Base-by-base conservation (phyloP, 1,140 invertebrate genomes). In the Drosophila guanche region DNA sequence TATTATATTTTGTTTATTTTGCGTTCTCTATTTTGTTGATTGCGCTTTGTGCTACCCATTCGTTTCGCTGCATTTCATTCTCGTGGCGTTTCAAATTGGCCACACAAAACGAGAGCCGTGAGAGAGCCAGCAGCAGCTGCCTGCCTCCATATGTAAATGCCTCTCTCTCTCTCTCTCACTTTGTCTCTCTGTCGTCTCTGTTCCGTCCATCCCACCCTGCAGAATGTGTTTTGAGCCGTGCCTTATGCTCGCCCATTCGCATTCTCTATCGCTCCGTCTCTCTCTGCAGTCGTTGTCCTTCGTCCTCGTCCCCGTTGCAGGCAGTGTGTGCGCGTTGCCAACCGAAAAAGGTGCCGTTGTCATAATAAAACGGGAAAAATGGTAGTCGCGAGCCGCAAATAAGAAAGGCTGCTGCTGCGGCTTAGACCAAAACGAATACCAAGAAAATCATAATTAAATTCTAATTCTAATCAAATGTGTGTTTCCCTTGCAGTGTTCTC, bases 21-120 rank as follows among this genome's bases (percentile, higher is more conserved):
- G 67, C 60, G 45, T 78, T 80, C 72, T 76, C 66, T 69, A 80
- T 84, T 85, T 79, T 85, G 62, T 84, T 85, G 83, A 63, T 58
- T 65, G 70, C 70, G 57, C 65, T 86, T 81, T 85, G 73, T 81
- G 65, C 57, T 60, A 48, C 41, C 69, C 81, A 81, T 85, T 86
- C 81, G 81, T 88, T 86, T 86, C 81, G 83, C 83, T 86, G 81
- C 81, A 86, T 86, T 86, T 88, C 83, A 86, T 78, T 86, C 79
- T 78, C 77, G 78, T 63, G 29, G 65, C 74, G 81, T 86, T 88
- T 86, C 83, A 80, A 75, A 75, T 75, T 75, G 72, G 70, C 72
- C 71, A 42, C 69, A 71, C 54, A 77, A 56, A 52, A 46, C 25
- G 51, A 4, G 52, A 47, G 68, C 12, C 54, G 29, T 29, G 25